Evolutionary conservation across 2,888 invertebrate species (phyloP), one percentile per base, ranked within the genome.

Genomic region (Eurois occulta): DNA sequence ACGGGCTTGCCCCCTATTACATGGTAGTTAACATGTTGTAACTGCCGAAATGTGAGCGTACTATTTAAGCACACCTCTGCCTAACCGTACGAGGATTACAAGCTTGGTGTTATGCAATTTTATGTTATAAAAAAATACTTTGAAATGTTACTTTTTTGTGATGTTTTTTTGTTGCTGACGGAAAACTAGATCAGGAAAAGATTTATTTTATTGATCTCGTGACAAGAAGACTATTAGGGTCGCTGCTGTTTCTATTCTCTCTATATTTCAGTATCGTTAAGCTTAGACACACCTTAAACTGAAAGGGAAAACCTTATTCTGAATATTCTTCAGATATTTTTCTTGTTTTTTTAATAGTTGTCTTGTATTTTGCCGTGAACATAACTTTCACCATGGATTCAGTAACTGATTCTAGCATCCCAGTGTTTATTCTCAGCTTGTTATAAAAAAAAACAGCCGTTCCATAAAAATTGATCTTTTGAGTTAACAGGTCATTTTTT

Each of bases 171-270:
- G 10, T 13, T 10, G 24, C 32, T 21, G 4, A 5, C 18, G 32
- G n/a, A 11, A 65, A 65, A 43, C 35, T 74, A 43, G 32, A 64
- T 41, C 38, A 64, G 72, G n/a, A 64, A 72, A 32, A 62, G 18
- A 48, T 52, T 24, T 41, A n/a, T 41, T 65, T 64, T 35, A 43
- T 55, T 52, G 73, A 65, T 65, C 41, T 43, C 64, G 43, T 76
- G 74, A 74, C 74, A 64, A 43, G n/a, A 64, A 35, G 32, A 28
- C 41, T 46, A 28, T 55, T 65, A 35, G 55, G 64, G 43, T 35
- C 43, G 10, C 10, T 24, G 5, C 35, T 65, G 38, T 24, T 32
- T 65, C 35, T 1, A 32, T 21, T 35, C 0, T 52, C 18, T 73
- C 13, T 73, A n/a, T 62, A 52, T 1, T 21, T 48, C 24, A 21